Evolutionary conservation across 2,797 vertebrate species (phyloP), one percentile per base, ranked within the genome.

Genomic region (Aselliscus stoliczkanus): DNA sequence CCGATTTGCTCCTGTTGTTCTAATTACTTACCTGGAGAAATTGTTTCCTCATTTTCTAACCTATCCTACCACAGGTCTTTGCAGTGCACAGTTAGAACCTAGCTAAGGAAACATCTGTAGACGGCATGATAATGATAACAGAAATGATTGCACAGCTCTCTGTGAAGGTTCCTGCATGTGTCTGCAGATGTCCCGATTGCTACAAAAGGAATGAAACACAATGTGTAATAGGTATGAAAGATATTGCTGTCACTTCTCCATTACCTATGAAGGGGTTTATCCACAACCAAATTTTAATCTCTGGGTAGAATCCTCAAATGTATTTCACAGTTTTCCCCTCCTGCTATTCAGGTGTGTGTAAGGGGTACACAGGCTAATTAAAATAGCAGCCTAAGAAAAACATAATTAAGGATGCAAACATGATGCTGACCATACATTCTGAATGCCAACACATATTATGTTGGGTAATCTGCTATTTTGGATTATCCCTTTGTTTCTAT

Each of bases 21-120:
- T 96, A 96, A 96, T 97, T 90, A 95, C 84, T 93, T 80, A 95
- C 88, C 96, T 97, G 80, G 62, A 95, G 81, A 96, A 85, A 88
- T 47, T 84, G 67, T 94, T 93, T 88, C 72, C 80, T 95, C 17
- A 34, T 97, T 89, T 91, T 50, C 80, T 96, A 90, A 50, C 50
- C 70, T 76, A n/a, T 58, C 34, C 42, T 81, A 39, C 81, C 47
- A 80, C 7, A 87, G 85, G 23, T 21, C 31, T 94, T 79, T 81
- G n/a, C 90, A 95, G 69, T 90, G 88, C 88, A 37, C 4, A 1
- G 54, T 89, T 67, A 87, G 69, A 92, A 34, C 29, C 84, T 95
- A 67, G 67, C 75, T 85, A 50, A 84, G 29, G 34, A 90, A 92
- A 69, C 76, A 97, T 82, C 84, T 92, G 72, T 90, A 64, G 76